These are phyloP conservation scores for Pseudomyrmex flavicornis DNA, from an alignment of 1,140 invertebrate species.

Conservation along the genomic window DNA sequence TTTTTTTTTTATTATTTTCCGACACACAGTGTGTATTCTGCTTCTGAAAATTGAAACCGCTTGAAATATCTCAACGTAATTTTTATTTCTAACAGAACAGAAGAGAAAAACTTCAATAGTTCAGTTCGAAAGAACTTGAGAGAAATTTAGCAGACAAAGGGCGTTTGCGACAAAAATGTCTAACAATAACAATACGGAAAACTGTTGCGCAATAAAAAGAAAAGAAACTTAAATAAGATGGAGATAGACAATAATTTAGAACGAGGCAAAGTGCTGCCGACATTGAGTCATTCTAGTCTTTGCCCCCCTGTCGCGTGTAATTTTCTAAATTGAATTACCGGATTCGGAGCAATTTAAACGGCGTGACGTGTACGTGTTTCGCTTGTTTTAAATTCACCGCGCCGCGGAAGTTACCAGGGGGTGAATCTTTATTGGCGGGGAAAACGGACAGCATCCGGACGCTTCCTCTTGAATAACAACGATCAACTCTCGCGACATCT, in stretches of 20 bases:
- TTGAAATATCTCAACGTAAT: slow-evolving; percentile 9
- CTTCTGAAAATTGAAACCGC: not conserved
- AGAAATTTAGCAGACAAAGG: no score
- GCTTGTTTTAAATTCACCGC: slow-evolving; percentile 64
- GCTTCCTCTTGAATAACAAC: slow-evolving; percentile 64
- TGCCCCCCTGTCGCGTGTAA: not conserved
- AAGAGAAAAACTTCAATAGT: no score
- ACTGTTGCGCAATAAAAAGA: no score
- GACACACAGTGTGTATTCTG: not conserved
- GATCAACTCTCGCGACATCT: slow-evolving; percentile 62
- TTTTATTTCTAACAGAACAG: no score
- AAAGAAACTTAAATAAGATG: no score
- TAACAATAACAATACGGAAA: no score
- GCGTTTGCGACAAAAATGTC: no score
- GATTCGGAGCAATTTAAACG: slow-evolving; percentile 39
- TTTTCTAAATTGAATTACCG: slow-evolving; percentile 65
- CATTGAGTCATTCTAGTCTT: not conserved
- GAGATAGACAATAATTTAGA: no score
- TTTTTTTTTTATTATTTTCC: no score
- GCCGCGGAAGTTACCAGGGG: slow-evolving; percentile 25
- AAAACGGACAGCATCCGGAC: not conserved
- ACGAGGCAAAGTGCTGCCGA: no score
- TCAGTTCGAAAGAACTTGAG: no score
- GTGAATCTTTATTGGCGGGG: not conserved
- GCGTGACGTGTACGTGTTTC: not conserved